phyloP scores from a whole-genome alignment of 2,888 invertebrate species.

The Ligdia adustata region DNA sequence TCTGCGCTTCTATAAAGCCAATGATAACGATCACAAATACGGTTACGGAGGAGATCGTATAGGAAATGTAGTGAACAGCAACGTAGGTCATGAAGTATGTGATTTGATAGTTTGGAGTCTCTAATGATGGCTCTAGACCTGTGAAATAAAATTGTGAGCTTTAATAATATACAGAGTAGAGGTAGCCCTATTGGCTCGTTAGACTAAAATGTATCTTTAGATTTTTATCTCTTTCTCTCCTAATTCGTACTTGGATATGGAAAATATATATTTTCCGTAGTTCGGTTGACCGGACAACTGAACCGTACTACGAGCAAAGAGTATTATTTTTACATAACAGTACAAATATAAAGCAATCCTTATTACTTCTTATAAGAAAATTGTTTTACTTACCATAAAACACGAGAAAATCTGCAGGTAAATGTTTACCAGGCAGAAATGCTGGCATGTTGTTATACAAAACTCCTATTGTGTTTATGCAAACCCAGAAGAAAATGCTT shows the following conservation, averaged over 20 bases:
- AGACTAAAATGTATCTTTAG: no score
- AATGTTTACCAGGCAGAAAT: conserved; percentile 54
- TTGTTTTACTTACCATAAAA: conserved; percentile 52
- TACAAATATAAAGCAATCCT: neutral
- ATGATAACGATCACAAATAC: conserved; percentile 51
- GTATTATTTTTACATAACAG: no score
- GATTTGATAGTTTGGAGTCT: conserved; percentile 60
- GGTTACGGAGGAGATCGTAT: conserved; percentile 50
- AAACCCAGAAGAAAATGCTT: conserved; percentile 53
- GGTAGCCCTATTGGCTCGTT: no score
- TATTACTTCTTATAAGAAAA: neutral
- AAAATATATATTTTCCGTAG: no score
- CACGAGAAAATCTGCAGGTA: conserved; percentile 50
- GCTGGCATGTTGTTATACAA: conserved; percentile 48
- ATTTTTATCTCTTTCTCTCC: no score
- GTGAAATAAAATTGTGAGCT: conserved; percentile 18
- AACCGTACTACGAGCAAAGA: no score
- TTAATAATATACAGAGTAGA: no score
- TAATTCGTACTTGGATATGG: no score
- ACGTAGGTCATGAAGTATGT: conserved; percentile 36
- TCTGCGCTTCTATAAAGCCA: conserved; percentile 62
- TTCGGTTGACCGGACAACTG: no score
- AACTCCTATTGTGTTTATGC: conserved; percentile 50
- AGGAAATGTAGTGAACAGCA: conserved; percentile 43
- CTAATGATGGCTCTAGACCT: conserved; percentile 60